Evolutionary conservation across 2,797 vertebrate species (phyloP), one percentile per base, ranked within the genome.

Genomic region (Mareca strepera): DNA sequence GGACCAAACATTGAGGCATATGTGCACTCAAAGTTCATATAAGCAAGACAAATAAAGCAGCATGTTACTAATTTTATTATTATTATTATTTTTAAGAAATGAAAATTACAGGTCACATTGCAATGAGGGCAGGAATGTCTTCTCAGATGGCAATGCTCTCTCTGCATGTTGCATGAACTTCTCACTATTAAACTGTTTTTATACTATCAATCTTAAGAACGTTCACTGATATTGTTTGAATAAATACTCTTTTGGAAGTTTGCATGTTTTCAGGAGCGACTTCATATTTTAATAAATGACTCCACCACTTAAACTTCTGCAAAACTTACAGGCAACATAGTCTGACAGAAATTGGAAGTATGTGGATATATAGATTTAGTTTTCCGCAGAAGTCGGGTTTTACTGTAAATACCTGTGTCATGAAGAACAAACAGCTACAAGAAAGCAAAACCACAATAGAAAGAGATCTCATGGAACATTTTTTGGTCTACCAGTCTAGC

Each of bases 381-480:
- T 72, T 68, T 68, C 25, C 3, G 3, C 0, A 37, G 23, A 44
- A 89, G 43, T 52, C 7, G 79, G 46, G 25, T 73, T 94, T 88
- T 80, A 82, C 39, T 46, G 12, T 66, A 82, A 53, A 44, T 20
- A 92, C 8, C 35, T 50, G 21, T 48, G 44, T 68, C 64, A 77
- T 33, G 44, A 82, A 72, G n/a, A 60, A 60, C 48, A 82, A 44
- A 87, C 13, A 82, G 74, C 33, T 70, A 46, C 28, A 75, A 25
- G 20, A 93, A 83, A 75, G 46, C 13, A 89, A 89, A 86, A 64
- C 48, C 43, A 91, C 64, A 84, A 59, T 13, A 91, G 44, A 83
- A 60, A 82, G 28, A 52, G 26, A 86, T 41, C 44, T 21, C 25
- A 63, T 7, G 17, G 12, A 15, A 28, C 39, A 70, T 70, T 83